Evolutionary conservation across 2,113 vertebrate genomes (phyloP), one percentile per base, ranked within the genome.

Genomic region (Oncorhynchus tshawytscha): DNA sequence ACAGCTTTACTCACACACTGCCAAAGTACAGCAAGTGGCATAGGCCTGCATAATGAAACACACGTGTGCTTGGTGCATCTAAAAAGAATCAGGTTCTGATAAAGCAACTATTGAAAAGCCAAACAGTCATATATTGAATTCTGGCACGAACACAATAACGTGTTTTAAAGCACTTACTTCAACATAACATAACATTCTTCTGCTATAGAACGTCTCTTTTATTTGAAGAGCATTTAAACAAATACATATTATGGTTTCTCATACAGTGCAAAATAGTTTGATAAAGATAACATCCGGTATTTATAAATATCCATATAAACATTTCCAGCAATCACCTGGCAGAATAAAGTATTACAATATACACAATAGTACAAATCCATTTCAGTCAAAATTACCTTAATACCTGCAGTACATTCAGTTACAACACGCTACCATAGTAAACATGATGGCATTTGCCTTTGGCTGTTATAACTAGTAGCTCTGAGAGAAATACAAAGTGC

Each of bases 391-490:
- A 81, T 87, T 92, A 92, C 91, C 81, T 86, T 54, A 18, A 54
- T 54, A 45, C 39, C 39, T 45, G 79, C 22, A 86, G 88, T 59
- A 95, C 93, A 95, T 94, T 95, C 91, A 93, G 22, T 89, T 92
- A 86, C 85, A 90, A 91, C 85, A 87, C 90, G 88, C 87, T 90
- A 84, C 72, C 80, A 79, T 80, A 82, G 79, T 86, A 73, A 79
- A 81, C 80, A 77, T 84, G 31, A 78, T 59, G 39, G 39, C 39
- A 76, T 79, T 83, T 83, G 76, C 81, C 84, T 88, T 91, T 92
- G 85, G 89, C 88, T 91, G 82, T 84, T 87, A 72, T 74, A 83
- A 75, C 84, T 84, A 86, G 39, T 45, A 45, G 85, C 76, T 88
- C 85, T 86, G 79, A 89, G 81, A 87, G 78, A 82, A 85, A 62